phyloP scores from a whole-genome alignment of 1,140 invertebrate genomes.

The Brachionus asplanchnoidis region DNA sequence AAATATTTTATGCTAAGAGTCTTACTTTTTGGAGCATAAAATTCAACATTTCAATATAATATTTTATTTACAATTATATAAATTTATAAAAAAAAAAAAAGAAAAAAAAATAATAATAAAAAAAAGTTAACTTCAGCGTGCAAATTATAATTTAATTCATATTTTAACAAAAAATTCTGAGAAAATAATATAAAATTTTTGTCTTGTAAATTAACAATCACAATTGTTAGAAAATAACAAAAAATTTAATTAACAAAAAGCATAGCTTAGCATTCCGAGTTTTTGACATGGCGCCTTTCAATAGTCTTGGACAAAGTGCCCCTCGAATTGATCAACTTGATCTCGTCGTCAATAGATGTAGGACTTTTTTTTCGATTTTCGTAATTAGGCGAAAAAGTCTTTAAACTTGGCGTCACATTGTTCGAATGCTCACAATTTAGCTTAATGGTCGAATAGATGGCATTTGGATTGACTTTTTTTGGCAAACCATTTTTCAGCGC shows the following conservation, averaged over 20 bases:
- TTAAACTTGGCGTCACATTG: neutral
- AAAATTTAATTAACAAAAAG: neutral
- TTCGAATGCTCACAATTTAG: neutral
- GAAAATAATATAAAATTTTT: neutral
- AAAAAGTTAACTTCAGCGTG: neutral
- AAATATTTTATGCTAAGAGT: neutral
- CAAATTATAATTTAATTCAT: neutral
- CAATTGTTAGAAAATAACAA: neutral
- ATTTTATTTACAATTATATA: constrained; percentile 7
- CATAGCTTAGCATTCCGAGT: constrained; percentile 19
- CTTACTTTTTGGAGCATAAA: neutral
- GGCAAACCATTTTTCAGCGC: neutral
- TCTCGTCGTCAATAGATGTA: constrained; percentile 38
- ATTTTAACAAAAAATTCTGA: neutral
- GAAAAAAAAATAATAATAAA: neutral
- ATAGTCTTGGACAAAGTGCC: neutral
- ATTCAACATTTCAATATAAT: neutral
- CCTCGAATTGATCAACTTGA: constrained; percentile 12
- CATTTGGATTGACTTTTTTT: neutral
- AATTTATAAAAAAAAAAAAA: neutral
- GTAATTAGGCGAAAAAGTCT: constrained; percentile 6
- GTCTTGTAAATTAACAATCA: neutral
- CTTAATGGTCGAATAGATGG: constrained; percentile 19
- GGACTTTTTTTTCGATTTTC: constrained; percentile 22
- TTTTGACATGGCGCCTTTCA: constrained; percentile 36